Evolutionary conservation across 2,113 vertebrate genomes (phyloP).

Genomic region (Clarias macrocephalus): DNA sequence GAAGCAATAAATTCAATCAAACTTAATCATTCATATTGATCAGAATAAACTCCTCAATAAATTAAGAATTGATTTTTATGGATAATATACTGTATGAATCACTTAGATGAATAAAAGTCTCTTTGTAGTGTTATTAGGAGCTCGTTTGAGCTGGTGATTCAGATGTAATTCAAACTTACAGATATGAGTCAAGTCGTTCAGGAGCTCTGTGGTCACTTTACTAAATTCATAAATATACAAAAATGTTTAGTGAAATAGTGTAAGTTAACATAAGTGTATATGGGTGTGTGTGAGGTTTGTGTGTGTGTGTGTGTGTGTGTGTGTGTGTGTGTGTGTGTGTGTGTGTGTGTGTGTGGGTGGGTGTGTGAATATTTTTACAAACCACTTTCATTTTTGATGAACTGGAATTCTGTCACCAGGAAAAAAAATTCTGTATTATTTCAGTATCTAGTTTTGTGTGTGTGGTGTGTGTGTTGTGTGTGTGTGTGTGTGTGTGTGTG

Average conservation of each 20-base stretch:
- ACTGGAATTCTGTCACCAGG: not conserved
- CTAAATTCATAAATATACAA: not conserved
- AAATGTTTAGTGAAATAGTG: not conserved
- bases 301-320: not conserved
- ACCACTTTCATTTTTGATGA: not conserved
- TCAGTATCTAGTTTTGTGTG: not conserved
- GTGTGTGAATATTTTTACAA: not conserved
- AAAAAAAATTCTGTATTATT: not conserved
- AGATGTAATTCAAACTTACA: not conserved
- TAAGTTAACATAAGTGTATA: not conserved
- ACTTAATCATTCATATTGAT: not conserved
- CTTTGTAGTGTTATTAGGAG: not conserved
- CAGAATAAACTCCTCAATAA: not conserved
- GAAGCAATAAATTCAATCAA: not conserved
- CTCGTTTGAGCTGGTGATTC: not conserved
- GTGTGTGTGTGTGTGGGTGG: not conserved
- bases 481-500: not conserved
- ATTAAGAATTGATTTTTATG: not conserved
- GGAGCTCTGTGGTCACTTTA: not conserved
- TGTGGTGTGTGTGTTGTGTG: not conserved
- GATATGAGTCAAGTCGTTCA: not conserved
- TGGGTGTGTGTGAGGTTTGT: not conserved
- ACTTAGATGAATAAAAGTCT: not conserved
- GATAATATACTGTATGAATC: not conserved
- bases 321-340: not conserved